Conservation (phyloP, 2,113 vertebrate genomes). For the Polypterus bichir region DNA sequence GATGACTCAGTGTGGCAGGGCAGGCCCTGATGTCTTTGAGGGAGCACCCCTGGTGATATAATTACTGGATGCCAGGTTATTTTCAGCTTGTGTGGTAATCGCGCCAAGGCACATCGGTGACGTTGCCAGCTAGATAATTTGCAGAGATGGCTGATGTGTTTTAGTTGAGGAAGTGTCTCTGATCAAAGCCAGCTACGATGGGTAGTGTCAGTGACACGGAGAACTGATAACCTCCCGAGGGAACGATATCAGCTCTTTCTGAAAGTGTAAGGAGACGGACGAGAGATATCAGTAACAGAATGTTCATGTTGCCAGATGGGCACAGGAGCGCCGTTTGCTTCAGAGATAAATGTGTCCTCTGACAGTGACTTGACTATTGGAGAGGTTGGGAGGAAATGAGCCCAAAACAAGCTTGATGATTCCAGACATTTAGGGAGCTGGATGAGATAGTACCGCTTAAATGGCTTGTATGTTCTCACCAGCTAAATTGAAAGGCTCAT, state of each 20-base stretch:
- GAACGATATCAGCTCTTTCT: constrained; percentile 5
- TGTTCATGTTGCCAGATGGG: not conserved
- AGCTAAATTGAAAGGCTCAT: too few relatives aligned
- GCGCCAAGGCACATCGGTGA: not conserved
- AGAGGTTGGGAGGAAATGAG: not conserved
- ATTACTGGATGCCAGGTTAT: not conserved
- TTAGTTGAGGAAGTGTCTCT: not conserved
- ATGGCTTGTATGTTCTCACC: too few relatives aligned
- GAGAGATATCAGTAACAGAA: constrained; percentile 2
- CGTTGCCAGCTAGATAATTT: not conserved
- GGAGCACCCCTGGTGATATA: not conserved
- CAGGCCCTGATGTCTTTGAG: not conserved
- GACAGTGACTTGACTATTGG: constrained; percentile 1
- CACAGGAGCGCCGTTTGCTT: not conserved
- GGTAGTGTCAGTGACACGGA: not conserved
- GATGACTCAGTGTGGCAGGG: not conserved
- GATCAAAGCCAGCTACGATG: not conserved
- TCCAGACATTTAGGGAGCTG: too few relatives aligned
- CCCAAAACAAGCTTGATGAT: too few relatives aligned
- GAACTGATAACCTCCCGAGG: constrained; percentile 5
- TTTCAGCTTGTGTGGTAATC: not conserved
- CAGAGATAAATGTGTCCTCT: constrained; percentile 2
- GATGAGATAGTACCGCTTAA: too few relatives aligned
- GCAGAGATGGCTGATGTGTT: not conserved
- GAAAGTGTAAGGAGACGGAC: constrained; percentile 1